phyloP scores from a whole-genome alignment of 2,888 invertebrate species.

The Calameuta idolon region DNA sequence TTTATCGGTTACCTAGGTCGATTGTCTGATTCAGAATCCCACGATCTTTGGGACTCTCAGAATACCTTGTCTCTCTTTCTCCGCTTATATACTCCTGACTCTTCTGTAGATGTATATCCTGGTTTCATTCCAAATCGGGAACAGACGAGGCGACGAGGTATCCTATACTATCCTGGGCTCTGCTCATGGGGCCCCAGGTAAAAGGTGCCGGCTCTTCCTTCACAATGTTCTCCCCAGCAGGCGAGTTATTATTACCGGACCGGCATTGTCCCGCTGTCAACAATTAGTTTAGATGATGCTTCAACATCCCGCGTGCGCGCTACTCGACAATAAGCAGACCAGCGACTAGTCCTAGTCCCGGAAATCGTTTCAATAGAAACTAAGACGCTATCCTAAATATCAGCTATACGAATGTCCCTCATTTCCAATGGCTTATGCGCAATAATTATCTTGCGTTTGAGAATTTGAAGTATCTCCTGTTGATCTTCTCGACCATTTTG shows the following conservation, averaged over 20 bases:
- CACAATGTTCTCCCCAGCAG: constrained; percentile 30
- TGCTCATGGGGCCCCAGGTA: constrained; percentile 1
- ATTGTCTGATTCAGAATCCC: too few species aligned
- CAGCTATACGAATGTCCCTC: too few species aligned
- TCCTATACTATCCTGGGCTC: background rate
- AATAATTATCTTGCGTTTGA: too few species aligned
- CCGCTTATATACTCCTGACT: background rate
- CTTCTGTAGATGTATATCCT: too few species aligned
- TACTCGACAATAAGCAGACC: background rate
- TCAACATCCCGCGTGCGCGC: constrained; percentile 38
- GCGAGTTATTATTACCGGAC: constrained; percentile 55
- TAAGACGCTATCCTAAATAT: background rate
- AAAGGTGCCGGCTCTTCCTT: background rate
- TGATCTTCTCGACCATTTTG: too few species aligned
- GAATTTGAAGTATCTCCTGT: too few species aligned
- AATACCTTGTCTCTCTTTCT: background rate
- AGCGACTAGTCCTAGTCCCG: too few species aligned
- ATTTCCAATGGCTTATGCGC: too few species aligned
- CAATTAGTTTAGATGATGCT: constrained; percentile 63
- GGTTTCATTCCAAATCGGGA: background rate
- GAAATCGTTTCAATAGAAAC: constrained; percentile 7
- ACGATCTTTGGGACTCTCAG: too few species aligned
- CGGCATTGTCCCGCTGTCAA: constrained; percentile 60
- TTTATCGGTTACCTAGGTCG: too few species aligned
- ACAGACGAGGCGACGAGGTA: background rate